phyloP scores from a whole-genome alignment of 2,113 vertebrate genomes.

The Chascanopsetta lugubris region DNA sequence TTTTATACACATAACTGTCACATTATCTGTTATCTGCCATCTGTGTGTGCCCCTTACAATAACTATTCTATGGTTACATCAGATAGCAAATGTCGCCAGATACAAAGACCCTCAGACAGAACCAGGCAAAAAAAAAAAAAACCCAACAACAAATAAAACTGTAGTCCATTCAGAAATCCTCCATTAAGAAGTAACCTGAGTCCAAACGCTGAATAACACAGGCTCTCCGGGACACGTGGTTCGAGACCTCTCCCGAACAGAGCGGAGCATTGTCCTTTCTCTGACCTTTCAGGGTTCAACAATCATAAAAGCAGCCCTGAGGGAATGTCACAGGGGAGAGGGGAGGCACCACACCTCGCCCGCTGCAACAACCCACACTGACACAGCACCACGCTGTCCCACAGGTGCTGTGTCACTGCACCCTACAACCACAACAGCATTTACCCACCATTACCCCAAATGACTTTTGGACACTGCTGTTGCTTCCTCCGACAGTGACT shows the following conservation, averaged over 20 bases:
- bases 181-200: no score
- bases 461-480: neutral
- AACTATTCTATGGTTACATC: neutral
- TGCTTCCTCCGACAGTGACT: neutral
- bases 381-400: neutral
- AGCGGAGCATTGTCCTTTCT: slow-evolving; percentile 24
- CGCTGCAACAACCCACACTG: neutral
- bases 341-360: slow-evolving; percentile 10
- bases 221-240: neutral
- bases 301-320: slow-evolving; percentile 29
- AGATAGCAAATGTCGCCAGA: neutral
- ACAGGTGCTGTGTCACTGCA: neutral
- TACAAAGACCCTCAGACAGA: neutral
- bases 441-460: no score
- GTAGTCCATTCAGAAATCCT: neutral
- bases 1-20: no score
- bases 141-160: neutral
- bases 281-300: slow-evolving; percentile 42
- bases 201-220: neutral
- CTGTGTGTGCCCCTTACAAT: no score
- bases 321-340: slow-evolving; percentile 22
- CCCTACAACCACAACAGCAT: neutral
- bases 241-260: neutral
- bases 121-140: neutral
- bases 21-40: no score